These are phyloP conservation scores for Lerema accius DNA, from an alignment of 1,140 invertebrate species.

Conservation along the genomic window DNA sequence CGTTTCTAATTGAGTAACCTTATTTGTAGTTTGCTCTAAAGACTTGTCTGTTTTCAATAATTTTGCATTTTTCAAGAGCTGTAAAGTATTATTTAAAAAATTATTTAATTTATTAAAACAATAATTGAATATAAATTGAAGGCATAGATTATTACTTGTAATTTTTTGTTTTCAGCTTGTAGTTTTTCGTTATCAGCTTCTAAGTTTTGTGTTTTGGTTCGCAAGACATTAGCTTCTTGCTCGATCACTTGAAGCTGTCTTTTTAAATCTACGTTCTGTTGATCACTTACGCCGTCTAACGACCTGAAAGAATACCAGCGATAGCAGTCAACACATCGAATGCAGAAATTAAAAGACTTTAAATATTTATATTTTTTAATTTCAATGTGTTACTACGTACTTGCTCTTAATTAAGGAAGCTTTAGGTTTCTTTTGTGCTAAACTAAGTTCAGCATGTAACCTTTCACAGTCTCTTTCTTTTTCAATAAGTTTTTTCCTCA, in stretches of 20 bases:
- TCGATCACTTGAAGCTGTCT: conserved; percentile 89
- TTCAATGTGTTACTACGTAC: conserved; percentile 79
- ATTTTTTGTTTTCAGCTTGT: conserved; percentile 87
- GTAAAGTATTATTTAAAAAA: conserved; percentile 39
- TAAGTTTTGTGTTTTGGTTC: conserved; percentile 85
- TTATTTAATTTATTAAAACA: conserved; percentile 25
- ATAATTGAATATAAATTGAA: too few relatives aligned
- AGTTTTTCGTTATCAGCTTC: conserved; percentile 90
- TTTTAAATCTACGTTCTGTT: conserved; percentile 87
- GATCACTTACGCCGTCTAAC: conserved; percentile 83
- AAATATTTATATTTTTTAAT: too few relatives aligned
- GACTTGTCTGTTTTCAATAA: conserved; percentile 80
- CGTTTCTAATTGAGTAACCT: conserved; percentile 85
- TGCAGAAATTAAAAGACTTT: too few relatives aligned
- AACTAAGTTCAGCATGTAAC: conserved; percentile 87
- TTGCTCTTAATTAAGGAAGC: conserved; percentile 84
- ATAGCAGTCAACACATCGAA: too few relatives aligned
- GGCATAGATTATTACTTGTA: conserved; percentile 68
- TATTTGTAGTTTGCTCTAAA: conserved; percentile 83
- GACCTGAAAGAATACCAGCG: too few relatives aligned
- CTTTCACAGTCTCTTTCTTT: conserved; percentile 92
- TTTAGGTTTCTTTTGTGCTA: conserved; percentile 85
- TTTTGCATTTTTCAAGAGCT: conserved; percentile 82
- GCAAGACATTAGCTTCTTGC: conserved; percentile 87
- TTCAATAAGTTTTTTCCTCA: conserved; percentile 90